Percentiles rank a stretch among this genome's conserved stretches.
Conservation (phyloP, 2,797 vertebrate species). For the Acanthurus tractus region DNA sequence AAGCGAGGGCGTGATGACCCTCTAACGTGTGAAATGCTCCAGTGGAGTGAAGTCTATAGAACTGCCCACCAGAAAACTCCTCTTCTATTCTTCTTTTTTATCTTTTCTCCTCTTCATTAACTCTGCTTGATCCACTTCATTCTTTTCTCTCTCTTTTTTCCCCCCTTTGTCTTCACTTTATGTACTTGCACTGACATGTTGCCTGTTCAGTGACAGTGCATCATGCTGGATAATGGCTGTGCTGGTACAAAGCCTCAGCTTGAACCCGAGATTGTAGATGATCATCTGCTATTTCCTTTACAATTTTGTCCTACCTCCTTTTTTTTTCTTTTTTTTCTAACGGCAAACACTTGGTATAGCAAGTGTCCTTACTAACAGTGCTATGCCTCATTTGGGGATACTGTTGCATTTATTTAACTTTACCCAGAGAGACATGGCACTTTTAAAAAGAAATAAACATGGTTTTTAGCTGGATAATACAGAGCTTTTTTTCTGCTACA, state of each 20-base stretch:
- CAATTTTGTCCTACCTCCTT: constrained; percentile 29
- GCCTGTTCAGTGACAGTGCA: constrained; percentile 36
- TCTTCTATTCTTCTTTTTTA: constrained; percentile 28
- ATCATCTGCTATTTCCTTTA: constrained; percentile 34
- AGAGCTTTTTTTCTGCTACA: constrained; percentile 46
- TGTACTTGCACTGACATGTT: constrained; percentile 42
- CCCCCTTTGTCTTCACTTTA: constrained; percentile 47
- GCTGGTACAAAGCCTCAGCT: constrained; percentile 33
- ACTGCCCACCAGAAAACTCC: constrained; percentile 50
- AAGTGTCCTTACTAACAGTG: constrained; percentile 48
- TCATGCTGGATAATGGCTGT: constrained; percentile 48
- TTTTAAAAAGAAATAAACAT: constrained; percentile 55
- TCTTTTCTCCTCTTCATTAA: constrained; percentile 49
- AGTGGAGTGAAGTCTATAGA: constrained; percentile 62
- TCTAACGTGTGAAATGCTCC: constrained; percentile 61
- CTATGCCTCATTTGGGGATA: constrained; percentile 44
- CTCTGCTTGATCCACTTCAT: constrained; percentile 37
- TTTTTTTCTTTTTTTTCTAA: constrained; percentile 38
- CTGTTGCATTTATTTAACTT: constrained; percentile 62
- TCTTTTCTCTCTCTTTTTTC: constrained; percentile 23
- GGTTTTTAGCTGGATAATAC: constrained; percentile 54
- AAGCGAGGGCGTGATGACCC: constrained; percentile 57
- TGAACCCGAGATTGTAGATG: constrained; percentile 32
- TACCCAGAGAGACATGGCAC: constrained; percentile 32
- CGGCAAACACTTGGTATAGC: constrained; percentile 17